Conservation (phyloP, 1,140 invertebrate species). For the Apis dorsata region DNA sequence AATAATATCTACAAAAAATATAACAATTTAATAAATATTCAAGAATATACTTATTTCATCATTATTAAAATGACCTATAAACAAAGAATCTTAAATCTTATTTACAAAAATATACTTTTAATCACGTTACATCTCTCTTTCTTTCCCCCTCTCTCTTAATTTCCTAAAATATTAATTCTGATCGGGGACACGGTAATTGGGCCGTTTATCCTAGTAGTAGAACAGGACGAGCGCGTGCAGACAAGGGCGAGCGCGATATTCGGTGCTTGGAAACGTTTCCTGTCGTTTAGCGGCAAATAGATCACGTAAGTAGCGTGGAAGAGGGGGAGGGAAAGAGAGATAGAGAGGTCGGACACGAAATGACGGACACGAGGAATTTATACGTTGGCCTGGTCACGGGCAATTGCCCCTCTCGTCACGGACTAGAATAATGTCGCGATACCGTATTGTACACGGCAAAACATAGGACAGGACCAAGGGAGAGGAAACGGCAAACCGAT, state of each 20-base stretch:
- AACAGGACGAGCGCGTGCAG: not conserved
- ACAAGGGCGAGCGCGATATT: slow-evolving; percentile 7
- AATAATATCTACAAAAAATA: too few relatives aligned
- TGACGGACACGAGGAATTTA: slow-evolving; percentile 46
- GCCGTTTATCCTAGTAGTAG: not conserved
- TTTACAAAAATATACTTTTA: too few relatives aligned
- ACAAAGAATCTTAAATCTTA: too few relatives aligned
- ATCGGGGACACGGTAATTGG: too few relatives aligned
- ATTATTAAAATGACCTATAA: too few relatives aligned
- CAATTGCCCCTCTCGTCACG: slow-evolving; percentile 51
- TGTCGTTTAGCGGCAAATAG: slow-evolving; percentile 40
- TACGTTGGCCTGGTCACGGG: slow-evolving; percentile 43
- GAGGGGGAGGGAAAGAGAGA: not conserved
- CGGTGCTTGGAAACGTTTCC: slow-evolving; percentile 34
- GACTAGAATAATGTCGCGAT: slow-evolving; percentile 45
- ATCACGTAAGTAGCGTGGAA: slow-evolving; percentile 17
- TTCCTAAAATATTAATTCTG: too few relatives aligned
- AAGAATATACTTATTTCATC: too few relatives aligned
- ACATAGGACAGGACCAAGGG: not conserved
- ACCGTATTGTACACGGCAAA: slow-evolving; percentile 18
- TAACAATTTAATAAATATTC: too few relatives aligned
- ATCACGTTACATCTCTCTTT: too few relatives aligned
- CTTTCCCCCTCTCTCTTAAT: too few relatives aligned
- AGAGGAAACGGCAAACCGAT: slow-evolving; percentile 27
- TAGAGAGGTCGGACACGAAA: not conserved